Evolutionary conservation across 2,113 vertebrate genomes (phyloP), one percentile per base, ranked within the genome.

Genomic region (Miniopterus natalensis): DNA sequence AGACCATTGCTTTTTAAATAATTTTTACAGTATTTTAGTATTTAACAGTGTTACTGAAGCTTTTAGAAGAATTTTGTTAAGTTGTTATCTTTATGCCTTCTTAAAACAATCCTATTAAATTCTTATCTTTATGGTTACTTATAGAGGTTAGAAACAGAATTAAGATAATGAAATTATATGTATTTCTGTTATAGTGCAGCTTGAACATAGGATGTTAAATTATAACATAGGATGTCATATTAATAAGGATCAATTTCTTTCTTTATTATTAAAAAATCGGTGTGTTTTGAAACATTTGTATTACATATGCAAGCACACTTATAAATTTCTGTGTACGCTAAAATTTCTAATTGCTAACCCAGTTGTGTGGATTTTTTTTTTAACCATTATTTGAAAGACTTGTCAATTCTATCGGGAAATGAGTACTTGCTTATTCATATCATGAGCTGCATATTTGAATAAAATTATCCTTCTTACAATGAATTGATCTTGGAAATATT

Each of bases 381-480:
- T 18, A 86, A 40, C 63, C 61, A 87, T 93, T 97, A 74, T 96
- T 97, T 97, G 92, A 97, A 98, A 97, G 87, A 95, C 45, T 88
- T 97, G 71, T 70, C 66, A 93, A 31, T 98, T 97, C 77, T 98
- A 2, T 45, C 84, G 93, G 96, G 96, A 98, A 94, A 94, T 74
- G 88, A 97, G 13, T 53, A 83, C 94, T 97, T 98, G 55, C 53
- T 95, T 97, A 95, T 97, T 98, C 89, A 95, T 97, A 88, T 63
- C 1, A 91, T 94, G 80, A 90, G 93, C 85, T 96, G 77, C 84
- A 84, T 97, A 97, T 97, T 97, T 97, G 66, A 98, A 95, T 98
- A 95, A 97, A 97, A 96, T 96, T 95, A 90, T 95, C 63, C 95
- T 97, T 97, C 92, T 97, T 97, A 94, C 8, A 92, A 45, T 97